These are phyloP conservation scores for Clarias magur DNA, from an alignment of 2,113 vertebrate genomes.

Conservation along the genomic window DNA sequence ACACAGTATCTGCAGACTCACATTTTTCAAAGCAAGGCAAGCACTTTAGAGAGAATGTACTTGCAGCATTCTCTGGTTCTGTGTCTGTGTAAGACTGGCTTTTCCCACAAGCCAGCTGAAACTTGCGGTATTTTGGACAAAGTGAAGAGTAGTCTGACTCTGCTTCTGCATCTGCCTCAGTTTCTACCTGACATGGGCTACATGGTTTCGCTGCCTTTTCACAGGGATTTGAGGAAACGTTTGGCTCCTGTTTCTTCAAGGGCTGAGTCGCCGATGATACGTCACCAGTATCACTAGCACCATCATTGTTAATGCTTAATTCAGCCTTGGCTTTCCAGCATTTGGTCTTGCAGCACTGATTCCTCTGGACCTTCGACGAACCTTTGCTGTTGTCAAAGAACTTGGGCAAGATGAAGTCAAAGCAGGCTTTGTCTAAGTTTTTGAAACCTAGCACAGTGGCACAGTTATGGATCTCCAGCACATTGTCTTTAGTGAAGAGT, in stretches of 20 bases:
- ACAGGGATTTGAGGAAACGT: not conserved
- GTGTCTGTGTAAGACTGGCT: slow-evolving; percentile 69
- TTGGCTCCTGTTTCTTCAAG: slow-evolving; percentile 28
- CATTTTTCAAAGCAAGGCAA: slow-evolving; percentile 5
- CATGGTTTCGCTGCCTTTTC: slow-evolving; percentile 50
- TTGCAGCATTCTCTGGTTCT: slow-evolving; percentile 54
- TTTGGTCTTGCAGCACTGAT: slow-evolving; percentile 74
- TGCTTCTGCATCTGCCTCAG: slow-evolving; percentile 34
- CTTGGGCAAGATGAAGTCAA: slow-evolving; percentile 90
- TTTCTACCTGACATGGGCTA: slow-evolving; percentile 63
- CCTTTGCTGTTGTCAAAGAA: slow-evolving; percentile 76
- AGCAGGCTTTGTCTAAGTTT: slow-evolving; percentile 90
- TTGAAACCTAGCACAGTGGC: slow-evolving; percentile 82
- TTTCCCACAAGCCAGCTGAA: slow-evolving; percentile 84
- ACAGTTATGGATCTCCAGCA: slow-evolving; percentile 84
- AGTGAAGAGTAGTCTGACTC: slow-evolving; percentile 65
- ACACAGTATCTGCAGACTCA: slow-evolving; percentile 41
- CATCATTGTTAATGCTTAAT: slow-evolving; percentile 52
- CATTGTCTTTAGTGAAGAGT: slow-evolving; percentile 83
- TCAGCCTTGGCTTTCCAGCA: slow-evolving; percentile 65
- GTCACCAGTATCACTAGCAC: slow-evolving; percentile 42
- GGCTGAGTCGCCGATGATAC: not conserved
- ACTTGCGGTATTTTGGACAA: slow-evolving; percentile 90
- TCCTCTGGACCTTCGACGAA: slow-evolving; percentile 65
- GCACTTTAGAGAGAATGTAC: slow-evolving; percentile 36